Evolutionary conservation across 2,797 vertebrate species (phyloP), one percentile per base, ranked within the genome.

Genomic region (Crocodylus rhombifer): DNA sequence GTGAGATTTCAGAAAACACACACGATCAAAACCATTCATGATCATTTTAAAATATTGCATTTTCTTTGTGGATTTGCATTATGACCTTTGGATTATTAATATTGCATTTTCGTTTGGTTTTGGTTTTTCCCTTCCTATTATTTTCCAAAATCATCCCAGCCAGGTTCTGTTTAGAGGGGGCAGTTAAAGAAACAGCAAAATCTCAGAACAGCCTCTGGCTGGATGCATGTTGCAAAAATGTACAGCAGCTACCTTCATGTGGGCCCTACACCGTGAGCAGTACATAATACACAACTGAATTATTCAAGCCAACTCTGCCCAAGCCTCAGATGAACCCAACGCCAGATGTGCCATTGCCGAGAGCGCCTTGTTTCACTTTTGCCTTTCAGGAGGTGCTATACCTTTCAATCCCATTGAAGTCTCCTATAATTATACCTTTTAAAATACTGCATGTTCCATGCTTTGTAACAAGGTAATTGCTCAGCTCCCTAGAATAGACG

Each of bases 361-460:
- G 76, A 87, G 79, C 78, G 82, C 3, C 86, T 87, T 75, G 77
- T 89, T 91, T 84, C 8, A 0, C 62, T 79, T 57, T 75, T 91
- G 58, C 91, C 77, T 92, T 93, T 74, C 60, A 14, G 13, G 30
- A 26, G 18, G 20, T 89, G 62, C 93, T 88, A 80, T 86, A 79
- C 11, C 5, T 5, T 67, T 4, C 60, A 89, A 26, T 77, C 64
- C 76, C 60, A 93, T 58, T 85, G 84, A 94, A 90, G 74, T 89
- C 57, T 63, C 84, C 65, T 81, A 57, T 93, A 94, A 92, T 92
- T 95, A 88, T 5, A 92, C 74, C 73, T 84, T 91, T 94, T 80
- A 92, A 92, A 23, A 26, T 13, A 14, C 71, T 74, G 86, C 81
- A 51, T 0, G 0, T 92, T 86, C 91, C 61, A 18, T 69, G 63